phyloP scores from a whole-genome alignment of 2,888 invertebrate genomes.

The Congeria kusceri region DNA sequence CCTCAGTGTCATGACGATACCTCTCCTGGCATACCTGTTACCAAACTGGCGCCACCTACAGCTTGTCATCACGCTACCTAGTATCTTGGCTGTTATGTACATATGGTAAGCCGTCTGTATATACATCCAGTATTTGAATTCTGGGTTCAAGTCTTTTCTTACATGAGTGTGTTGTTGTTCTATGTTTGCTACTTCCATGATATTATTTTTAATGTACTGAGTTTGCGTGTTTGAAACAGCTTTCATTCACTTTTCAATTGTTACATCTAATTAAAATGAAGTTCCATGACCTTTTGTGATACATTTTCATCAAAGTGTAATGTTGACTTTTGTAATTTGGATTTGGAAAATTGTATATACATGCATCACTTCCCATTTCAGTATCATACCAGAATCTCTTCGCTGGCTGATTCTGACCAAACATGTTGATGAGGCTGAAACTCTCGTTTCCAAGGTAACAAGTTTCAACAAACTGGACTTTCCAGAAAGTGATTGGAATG shows the following conservation, averaged over 20 bases:
- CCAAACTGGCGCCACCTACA: slow-evolving; percentile 87
- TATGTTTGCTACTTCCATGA: too few species aligned
- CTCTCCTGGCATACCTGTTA: slow-evolving; percentile 86
- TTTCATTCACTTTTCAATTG: too few species aligned
- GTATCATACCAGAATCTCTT: slow-evolving; percentile 81
- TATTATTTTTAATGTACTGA: too few species aligned
- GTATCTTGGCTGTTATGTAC: slow-evolving; percentile 85
- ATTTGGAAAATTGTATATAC: too few species aligned
- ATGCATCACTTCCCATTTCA: slow-evolving; percentile 40
- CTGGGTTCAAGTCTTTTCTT: too few species aligned
- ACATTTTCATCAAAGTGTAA: too few species aligned
- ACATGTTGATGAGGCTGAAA: slow-evolving; percentile 68
- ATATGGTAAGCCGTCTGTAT: slow-evolving; percentile 79
- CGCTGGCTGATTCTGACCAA: slow-evolving; percentile 79
- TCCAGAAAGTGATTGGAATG: slow-evolving; percentile 66
- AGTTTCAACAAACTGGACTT: slow-evolving; percentile 71
- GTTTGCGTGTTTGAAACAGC: background rate
- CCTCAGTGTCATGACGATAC: slow-evolving; percentile 85
- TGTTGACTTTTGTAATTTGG: too few species aligned
- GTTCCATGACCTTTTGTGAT: too few species aligned
- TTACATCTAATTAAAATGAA: too few species aligned
- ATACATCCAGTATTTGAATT: too few species aligned
- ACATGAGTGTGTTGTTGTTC: too few species aligned
- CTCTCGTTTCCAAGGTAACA: slow-evolving; percentile 67
- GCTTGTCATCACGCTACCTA: slow-evolving; percentile 86